Conservation (phyloP, 2,888 invertebrate genomes). For the Tupiocoris notatus region DNA sequence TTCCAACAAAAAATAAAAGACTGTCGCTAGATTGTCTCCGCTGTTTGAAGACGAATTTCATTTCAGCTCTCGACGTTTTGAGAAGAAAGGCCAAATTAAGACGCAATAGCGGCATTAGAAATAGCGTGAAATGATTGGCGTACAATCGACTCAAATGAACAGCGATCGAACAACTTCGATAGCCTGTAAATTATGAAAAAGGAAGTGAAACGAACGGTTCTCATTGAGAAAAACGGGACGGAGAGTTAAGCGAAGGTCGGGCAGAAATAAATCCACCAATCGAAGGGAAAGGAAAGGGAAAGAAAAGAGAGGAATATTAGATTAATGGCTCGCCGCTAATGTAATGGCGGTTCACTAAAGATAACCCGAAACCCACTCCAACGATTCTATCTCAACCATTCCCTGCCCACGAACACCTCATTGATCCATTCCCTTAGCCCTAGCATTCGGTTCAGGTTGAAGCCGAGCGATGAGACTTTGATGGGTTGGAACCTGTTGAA, state of each 20-base stretch:
- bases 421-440: background rate
- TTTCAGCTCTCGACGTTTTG: too few species aligned
- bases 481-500: background rate
- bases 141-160: too few species aligned
- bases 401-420: too few species aligned
- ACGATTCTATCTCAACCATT: background rate
- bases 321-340: slow-evolving; percentile 33
- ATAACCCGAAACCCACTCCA: background rate
- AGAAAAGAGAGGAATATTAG: slow-evolving; percentile 16
- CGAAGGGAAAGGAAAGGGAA: background rate
- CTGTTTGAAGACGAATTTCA: too few species aligned
- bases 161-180: background rate
- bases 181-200: background rate
- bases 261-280: background rate
- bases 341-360: slow-evolving; percentile 16
- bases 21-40: too few species aligned
- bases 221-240: background rate
- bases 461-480: background rate
- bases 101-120: too few species aligned
- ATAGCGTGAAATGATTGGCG: background rate
- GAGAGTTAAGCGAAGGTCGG: too few species aligned
- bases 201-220: background rate
- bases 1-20: too few species aligned
- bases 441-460: background rate
- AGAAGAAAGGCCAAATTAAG: too few species aligned